phyloP scores from a whole-genome alignment of 1,140 invertebrate species.

The Schlechtendalia chinensis region DNA sequence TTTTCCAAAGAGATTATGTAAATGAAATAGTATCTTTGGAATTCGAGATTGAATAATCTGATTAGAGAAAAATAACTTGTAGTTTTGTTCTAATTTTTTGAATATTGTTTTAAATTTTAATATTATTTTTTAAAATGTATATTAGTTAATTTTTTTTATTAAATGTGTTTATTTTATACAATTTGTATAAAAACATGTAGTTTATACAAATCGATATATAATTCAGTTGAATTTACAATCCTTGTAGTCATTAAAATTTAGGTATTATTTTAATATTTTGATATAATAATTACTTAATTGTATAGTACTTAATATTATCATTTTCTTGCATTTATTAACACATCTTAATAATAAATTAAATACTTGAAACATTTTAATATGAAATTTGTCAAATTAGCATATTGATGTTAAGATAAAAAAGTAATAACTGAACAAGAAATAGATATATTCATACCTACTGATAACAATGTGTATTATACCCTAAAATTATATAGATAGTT shows the following conservation, averaged over 20 bases:
- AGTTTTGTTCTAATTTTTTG: not conserved
- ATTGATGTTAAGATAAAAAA: not conserved
- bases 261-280: not conserved
- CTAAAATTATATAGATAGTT: not conserved
- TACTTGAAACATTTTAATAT: not conserved
- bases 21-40: not conserved
- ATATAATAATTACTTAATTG: no score
- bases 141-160: not conserved
- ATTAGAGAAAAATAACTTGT: conserved; percentile 21
- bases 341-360: not conserved
- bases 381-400: not conserved
- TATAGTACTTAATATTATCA: not conserved
- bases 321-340: not conserved
- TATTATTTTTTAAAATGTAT: not conserved
- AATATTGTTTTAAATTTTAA: conserved; percentile 2
- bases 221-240: conserved; percentile 3
- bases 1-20: not conserved
- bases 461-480: not conserved
- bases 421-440: not conserved
- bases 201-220: not conserved
- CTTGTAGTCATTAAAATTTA: conserved; percentile 6
- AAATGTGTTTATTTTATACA: conserved; percentile 1
- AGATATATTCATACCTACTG: not conserved
- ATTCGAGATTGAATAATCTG: conserved; percentile 1
- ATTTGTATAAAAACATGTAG: not conserved